Conservation (phyloP, 2,888 invertebrate species). For the Papilio protenor region DNA sequence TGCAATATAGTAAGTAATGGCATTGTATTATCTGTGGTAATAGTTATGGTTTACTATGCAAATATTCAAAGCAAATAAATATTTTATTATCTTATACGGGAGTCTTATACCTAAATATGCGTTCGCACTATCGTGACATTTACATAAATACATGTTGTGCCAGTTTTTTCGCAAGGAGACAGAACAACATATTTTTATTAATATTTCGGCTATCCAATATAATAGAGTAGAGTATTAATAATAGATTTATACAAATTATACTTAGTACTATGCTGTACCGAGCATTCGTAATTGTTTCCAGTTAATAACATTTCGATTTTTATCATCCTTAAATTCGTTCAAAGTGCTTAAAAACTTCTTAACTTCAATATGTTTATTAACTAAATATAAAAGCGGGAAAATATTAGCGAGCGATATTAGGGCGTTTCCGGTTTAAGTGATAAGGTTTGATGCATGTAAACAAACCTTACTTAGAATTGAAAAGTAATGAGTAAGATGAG, state of each 20-base stretch:
- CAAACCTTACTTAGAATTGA: background rate
- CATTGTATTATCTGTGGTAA: background rate
- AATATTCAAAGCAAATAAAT: background rate
- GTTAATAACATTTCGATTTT: background rate
- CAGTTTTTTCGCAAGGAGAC: background rate
- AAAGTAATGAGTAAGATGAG: background rate
- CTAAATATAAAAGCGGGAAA: conserved; percentile 7
- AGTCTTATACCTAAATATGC: background rate
- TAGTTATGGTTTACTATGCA: background rate
- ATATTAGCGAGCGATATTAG: background rate
- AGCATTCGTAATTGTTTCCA: conserved; percentile 3
- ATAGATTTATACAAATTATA: background rate
- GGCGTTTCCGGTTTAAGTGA: conserved; percentile 8
- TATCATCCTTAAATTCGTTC: background rate
- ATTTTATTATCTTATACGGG: background rate
- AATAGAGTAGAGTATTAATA: background rate
- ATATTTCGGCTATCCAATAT: background rate
- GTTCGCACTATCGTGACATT: background rate
- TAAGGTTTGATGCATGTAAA: background rate
- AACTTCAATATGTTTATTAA: background rate
- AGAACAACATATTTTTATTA: background rate
- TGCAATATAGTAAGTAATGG: background rate
- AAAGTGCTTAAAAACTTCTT: background rate
- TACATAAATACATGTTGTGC: background rate
- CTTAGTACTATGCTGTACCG: background rate